These are phyloP conservation scores for Paradoxurus hermaphroditus DNA, from an alignment of 2,113 vertebrate species.

Conservation along the genomic window DNA sequence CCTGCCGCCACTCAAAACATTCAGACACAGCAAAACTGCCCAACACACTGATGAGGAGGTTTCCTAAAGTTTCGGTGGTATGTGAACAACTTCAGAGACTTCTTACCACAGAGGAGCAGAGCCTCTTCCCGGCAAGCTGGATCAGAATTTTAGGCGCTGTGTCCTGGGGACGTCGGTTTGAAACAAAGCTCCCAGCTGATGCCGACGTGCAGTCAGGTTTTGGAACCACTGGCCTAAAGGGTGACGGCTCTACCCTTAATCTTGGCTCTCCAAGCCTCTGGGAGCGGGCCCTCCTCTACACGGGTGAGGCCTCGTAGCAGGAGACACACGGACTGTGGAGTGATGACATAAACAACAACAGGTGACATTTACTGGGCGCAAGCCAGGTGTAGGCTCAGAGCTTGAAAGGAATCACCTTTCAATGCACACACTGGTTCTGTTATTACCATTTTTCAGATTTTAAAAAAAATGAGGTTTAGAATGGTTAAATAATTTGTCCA, in stretches of 20 bases:
- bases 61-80: background rate
- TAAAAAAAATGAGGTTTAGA: background rate
- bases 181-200: background rate
- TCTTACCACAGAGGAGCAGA: background rate
- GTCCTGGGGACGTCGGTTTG: background rate
- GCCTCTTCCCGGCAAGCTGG: background rate
- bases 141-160: background rate
- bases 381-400: background rate
- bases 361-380: background rate
- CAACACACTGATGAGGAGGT: background rate
- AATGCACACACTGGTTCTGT: background rate
- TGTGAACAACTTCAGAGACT: background rate
- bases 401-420: background rate
- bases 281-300: background rate
- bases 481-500: background rate
- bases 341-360: background rate
- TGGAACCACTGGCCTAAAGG: background rate
- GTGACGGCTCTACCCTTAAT: background rate
- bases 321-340: background rate
- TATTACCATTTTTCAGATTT: background rate
- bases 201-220: background rate
- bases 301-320: background rate
- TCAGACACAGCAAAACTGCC: background rate
- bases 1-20: background rate
- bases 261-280: background rate